Percentiles rank a stretch among this genome's conserved stretches.
Conservation (phyloP, 1,140 invertebrate species). For the Hirudo medicinalis region DNA sequence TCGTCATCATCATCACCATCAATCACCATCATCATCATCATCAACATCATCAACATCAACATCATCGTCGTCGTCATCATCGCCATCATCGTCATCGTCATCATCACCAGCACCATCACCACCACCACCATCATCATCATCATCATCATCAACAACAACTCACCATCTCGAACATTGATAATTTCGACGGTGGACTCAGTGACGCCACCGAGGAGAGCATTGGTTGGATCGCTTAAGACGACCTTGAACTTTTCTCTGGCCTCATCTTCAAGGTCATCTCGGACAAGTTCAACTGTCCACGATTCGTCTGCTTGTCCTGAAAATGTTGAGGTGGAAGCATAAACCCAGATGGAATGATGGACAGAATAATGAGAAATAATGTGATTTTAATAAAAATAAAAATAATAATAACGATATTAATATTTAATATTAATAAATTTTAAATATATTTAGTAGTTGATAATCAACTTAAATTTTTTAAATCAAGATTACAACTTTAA, state of each 20-base stretch:
- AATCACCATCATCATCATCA: slow-evolving; percentile 11
- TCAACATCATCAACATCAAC: not conserved
- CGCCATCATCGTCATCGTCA: slow-evolving; percentile 2
- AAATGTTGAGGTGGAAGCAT: not conserved
- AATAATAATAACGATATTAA: no score
- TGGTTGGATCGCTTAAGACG: slow-evolving; percentile 29
- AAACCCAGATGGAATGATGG: not conserved
- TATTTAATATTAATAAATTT: no score
- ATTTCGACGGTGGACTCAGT: slow-evolving; percentile 30
- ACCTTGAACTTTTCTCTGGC: slow-evolving; percentile 31
- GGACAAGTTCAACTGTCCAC: slow-evolving; percentile 30
- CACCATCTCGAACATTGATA: slow-evolving; percentile 32
- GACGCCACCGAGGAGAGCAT: slow-evolving; percentile 31
- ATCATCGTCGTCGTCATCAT: slow-evolving; percentile 15
- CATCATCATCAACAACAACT: slow-evolving; percentile 11
- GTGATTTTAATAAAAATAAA: no score
- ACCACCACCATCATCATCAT: not conserved
- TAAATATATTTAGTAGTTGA: no score
- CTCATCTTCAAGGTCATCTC: slow-evolving; percentile 30
- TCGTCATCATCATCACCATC: not conserved
- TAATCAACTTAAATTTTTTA: no score
- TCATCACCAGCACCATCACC: slow-evolving; percentile 3
- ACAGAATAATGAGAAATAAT: not conserved
- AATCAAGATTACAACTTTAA: no score
- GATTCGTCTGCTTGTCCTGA: slow-evolving; percentile 29